These are phyloP conservation scores for Coleophora flavipennella DNA, from an alignment of 2,888 invertebrate genomes.

Conservation along the genomic window DNA sequence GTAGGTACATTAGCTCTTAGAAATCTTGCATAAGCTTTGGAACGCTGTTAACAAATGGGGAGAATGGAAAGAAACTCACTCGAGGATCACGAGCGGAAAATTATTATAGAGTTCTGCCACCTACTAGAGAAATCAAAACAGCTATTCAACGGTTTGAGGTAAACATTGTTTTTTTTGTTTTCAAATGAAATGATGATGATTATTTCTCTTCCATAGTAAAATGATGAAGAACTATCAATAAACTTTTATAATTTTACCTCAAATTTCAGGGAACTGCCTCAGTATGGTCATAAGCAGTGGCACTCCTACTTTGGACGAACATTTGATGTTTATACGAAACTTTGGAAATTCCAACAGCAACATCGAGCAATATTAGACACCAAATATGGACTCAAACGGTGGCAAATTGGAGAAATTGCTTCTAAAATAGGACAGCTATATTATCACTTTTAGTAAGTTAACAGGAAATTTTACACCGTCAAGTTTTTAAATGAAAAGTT, in stretches of 20 bases:
- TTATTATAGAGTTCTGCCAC: constrained; percentile 96
- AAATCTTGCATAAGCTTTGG: too few species aligned
- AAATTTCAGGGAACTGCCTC: constrained; percentile 91
- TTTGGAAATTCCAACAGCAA: constrained; percentile 99
- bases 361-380: constrained; percentile 92
- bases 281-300: constrained; percentile 98
- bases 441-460: constrained; percentile 97
- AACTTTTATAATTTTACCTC: too few species aligned
- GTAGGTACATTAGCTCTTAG: too few species aligned
- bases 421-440: constrained; percentile 99
- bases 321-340: constrained; percentile 96
- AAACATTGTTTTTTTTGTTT: constrained; percentile 15
- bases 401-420: constrained; percentile 99
- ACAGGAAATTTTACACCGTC: background rate
- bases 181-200: too few species aligned
- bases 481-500: background rate
- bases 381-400: constrained; percentile 95
- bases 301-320: constrained; percentile 97
- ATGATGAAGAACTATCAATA: too few species aligned
- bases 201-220: too few species aligned
- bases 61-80: constrained; percentile 27
- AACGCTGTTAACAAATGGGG: constrained; percentile 1
- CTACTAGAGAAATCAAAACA: constrained; percentile 97
- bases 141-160: constrained; percentile 96
- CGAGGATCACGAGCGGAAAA: constrained; percentile 90